phyloP scores from a whole-genome alignment of 2,888 invertebrate species.

The Ernsta delagoae region DNA sequence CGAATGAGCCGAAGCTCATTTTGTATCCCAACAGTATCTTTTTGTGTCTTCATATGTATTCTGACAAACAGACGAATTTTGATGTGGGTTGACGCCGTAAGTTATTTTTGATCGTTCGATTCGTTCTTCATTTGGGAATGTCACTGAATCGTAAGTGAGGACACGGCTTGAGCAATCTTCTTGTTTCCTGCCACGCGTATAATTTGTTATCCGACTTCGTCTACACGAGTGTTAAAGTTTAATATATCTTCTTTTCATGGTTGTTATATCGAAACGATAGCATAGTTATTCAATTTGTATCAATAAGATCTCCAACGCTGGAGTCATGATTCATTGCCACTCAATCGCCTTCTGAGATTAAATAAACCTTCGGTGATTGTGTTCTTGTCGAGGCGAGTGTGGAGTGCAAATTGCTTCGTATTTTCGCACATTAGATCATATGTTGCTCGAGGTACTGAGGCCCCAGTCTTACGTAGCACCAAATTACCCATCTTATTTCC shows the following conservation, averaged over 20 bases:
- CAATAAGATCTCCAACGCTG: constrained; percentile 52
- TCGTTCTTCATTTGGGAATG: constrained; percentile 56
- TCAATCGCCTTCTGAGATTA: constrained; percentile 62
- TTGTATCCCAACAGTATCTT: constrained; percentile 48
- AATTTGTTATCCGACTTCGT: constrained; percentile 49
- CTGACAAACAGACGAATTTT: constrained; percentile 57
- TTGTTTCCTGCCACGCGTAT: constrained; percentile 50
- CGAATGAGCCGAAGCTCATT: background rate
- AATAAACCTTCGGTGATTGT: constrained; percentile 64
- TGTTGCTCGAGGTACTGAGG: constrained; percentile 38
- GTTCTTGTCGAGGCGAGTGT: constrained; percentile 49
- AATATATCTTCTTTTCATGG: constrained; percentile 54
- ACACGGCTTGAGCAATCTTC: constrained; percentile 52
- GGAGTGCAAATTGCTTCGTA: constrained; percentile 47
- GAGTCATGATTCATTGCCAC: constrained; percentile 61
- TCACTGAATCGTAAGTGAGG: constrained; percentile 62
- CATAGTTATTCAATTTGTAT: constrained; percentile 65
- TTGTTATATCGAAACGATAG: constrained; percentile 50
- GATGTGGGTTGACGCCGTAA: constrained; percentile 68
- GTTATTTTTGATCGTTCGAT: constrained; percentile 49
- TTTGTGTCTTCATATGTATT: constrained; percentile 50
- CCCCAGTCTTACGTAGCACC: background rate
- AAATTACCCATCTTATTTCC: background rate
- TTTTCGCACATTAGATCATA: constrained; percentile 53
- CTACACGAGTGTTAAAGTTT: constrained; percentile 49